Evolutionary conservation across 2,888 invertebrate species (phyloP), one percentile per base, ranked within the genome.

Genomic region (Pomacea canaliculata): DNA sequence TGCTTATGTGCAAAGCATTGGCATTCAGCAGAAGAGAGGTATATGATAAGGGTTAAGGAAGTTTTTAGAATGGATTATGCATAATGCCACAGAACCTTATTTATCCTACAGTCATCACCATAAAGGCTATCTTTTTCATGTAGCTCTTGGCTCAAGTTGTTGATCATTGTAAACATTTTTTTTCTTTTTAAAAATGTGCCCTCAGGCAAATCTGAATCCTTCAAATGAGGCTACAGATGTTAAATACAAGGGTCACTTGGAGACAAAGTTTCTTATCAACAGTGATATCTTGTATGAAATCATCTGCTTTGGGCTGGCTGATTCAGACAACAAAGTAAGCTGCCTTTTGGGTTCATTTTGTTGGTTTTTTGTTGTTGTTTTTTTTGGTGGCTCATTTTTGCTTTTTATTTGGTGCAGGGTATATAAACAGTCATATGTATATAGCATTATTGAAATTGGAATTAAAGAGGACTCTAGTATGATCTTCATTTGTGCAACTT

Each of bases 271-370:
- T 75, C 73, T 89, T 16, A 77, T 89, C 27, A 83, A 88, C 79
- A 71, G 82, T 23, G 86, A 87, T 27, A 79, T 89, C 16, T 80
- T 89, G 49, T 89, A 89, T 79, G 85, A 90, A 76, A 81, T 90
- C 49, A 76, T 83, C 65, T 84, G 84, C 72, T 90, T 89, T 85
- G 90, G 89, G 23, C 77, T 89, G 73, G 83, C 81, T 68, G 89
- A 90, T 75, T 74, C 81, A 51, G 80, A 84, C 75, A 72, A 81
- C n/a, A 83, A 85, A 86, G 88, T 89, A 81, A 67, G 72, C 23
- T 48, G 13, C 19, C 9, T 7, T 62, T 73, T 73, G 19, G 3
- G 37, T n/a, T 73, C 56, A 65, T 23, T 51, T 66, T 18, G 16
- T 51, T 51, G 18, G 23, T 19, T 70, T 48, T 70, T 70, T n/a